Evolutionary conservation across 2,888 invertebrate genomes (phyloP).

Genomic region (Altica lythri): DNA sequence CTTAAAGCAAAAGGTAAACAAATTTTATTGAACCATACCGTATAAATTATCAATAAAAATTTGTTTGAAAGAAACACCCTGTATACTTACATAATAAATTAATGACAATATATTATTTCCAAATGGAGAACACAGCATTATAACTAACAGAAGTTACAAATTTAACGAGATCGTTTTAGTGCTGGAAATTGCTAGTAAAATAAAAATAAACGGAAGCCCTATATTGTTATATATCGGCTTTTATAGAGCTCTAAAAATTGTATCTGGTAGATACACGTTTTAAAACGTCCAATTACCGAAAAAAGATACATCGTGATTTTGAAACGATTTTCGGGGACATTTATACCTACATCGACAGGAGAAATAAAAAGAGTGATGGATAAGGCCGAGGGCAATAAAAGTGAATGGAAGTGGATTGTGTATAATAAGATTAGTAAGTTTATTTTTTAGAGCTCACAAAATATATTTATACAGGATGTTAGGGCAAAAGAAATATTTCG

Average conservation of each 20-base stretch:
- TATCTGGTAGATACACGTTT: slow-evolving; percentile 3
- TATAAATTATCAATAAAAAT: too few species aligned
- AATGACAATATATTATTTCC: slow-evolving; percentile 6
- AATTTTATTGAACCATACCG: too few species aligned
- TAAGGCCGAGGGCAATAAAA: background rate
- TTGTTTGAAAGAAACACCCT: slow-evolving; percentile 2
- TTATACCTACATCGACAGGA: too few species aligned
- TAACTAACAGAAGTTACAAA: slow-evolving; percentile 10
- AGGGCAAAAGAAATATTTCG: too few species aligned
- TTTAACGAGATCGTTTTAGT: slow-evolving; percentile 4
- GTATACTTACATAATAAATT: slow-evolving; percentile 4
- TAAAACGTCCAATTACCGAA: slow-evolving; percentile 6
- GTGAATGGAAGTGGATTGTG: background rate
- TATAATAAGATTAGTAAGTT: slow-evolving; percentile 1
- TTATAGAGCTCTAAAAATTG: slow-evolving; percentile 4
- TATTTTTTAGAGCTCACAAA: too few species aligned
- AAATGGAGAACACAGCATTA: slow-evolving; percentile 6
- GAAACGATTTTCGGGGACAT: too few species aligned
- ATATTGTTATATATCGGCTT: slow-evolving; percentile 12
- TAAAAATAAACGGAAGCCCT: slow-evolving; percentile 9
- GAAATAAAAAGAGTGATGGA: background rate
- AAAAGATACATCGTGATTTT: background rate
- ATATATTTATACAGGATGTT: too few species aligned
- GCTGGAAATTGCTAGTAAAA: slow-evolving; percentile 9
- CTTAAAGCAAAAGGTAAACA: too few species aligned